Conservation (phyloP, 2,797 vertebrate species). For the Amblyopsis hoosieri region DNA sequence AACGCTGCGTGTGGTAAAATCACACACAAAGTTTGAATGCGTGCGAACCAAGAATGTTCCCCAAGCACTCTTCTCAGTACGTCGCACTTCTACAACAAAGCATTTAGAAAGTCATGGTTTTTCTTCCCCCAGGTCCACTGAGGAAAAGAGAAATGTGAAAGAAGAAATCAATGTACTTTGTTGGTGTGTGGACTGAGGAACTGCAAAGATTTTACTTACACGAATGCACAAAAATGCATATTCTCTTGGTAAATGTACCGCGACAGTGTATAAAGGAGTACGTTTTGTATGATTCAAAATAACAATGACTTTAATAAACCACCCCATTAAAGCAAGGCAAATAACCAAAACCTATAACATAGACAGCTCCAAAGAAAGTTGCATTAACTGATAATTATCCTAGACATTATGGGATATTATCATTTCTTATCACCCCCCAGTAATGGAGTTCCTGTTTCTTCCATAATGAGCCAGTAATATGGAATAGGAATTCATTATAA, state of each 20-base stretch:
- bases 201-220: conserved; percentile 31
- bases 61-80: conserved; percentile 32
- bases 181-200: neutral
- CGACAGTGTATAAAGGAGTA: conserved; percentile 8
- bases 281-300: conserved; percentile 22
- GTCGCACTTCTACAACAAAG: conserved; percentile 42
- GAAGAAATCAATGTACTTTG: conserved; percentile 16
- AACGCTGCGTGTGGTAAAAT: neutral
- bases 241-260: conserved; percentile 19
- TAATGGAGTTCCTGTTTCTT: conserved; percentile 40
- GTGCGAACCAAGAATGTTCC: conserved; percentile 5
- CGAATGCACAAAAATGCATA: conserved; percentile 20
- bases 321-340: conserved; percentile 25
- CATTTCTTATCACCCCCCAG: conserved; percentile 54
- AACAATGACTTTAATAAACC: conserved; percentile 30
- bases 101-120: conserved; percentile 46
- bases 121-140: conserved; percentile 28
- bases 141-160: conserved; percentile 25
- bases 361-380: conserved; percentile 30
- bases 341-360: conserved; percentile 19
- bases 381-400: conserved; percentile 58
- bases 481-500: conserved; percentile 68
- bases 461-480: conserved; percentile 57
- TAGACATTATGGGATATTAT: conserved; percentile 55
- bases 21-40: neutral